A percentile compares a stretch with the other conserved stretches of the same genome.
These are phyloP conservation scores for Adrianichthys oophorus DNA, from an alignment of 2,797 vertebrate genomes.

Conservation along the genomic window DNA sequence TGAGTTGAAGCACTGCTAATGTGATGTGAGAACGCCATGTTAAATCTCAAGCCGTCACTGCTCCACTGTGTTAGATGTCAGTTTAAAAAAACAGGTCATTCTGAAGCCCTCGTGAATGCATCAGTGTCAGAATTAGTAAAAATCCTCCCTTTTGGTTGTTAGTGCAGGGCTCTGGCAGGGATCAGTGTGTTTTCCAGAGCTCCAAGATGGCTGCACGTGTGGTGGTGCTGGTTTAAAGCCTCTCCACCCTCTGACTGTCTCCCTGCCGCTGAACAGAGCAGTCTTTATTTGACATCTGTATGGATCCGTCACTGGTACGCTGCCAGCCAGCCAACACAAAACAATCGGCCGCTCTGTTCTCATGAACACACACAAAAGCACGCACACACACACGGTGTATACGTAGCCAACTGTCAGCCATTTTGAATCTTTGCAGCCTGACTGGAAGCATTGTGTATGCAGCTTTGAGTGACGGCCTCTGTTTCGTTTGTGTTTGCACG, in stretches of 20 bases:
- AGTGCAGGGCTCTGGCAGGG: conserved; percentile 1
- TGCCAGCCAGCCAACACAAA: conserved; percentile 67
- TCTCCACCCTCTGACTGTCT: conserved; percentile 19
- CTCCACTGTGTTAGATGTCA: too few relatives aligned
- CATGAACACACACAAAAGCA: conserved; percentile 13
- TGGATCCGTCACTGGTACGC: conserved; percentile 54
- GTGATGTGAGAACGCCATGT: too few relatives aligned
- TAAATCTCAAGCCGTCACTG: too few relatives aligned
- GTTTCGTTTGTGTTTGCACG: conserved; percentile 38
- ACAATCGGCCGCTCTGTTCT: conserved; percentile 41
- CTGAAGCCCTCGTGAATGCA: neutral
- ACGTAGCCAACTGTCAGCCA: conserved; percentile 49
- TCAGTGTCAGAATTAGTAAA: neutral
- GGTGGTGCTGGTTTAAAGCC: conserved; percentile 15
- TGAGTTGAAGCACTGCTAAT: too few relatives aligned
- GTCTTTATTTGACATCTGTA: conserved; percentile 62
- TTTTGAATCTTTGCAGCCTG: conserved; percentile 57
- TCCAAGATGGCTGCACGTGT: conserved; percentile 30
- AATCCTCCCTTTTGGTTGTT: neutral
- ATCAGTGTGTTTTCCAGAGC: conserved; percentile 4
- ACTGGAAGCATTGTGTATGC: conserved; percentile 66
- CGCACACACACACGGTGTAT: conserved; percentile 5
- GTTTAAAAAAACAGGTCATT: too few relatives aligned
- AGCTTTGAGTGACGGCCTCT: conserved; percentile 50
- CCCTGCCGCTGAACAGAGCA: conserved; percentile 40